Base-by-base conservation (phyloP, 1,140 invertebrate species). In the Polypedilum vanderplanki region DNA sequence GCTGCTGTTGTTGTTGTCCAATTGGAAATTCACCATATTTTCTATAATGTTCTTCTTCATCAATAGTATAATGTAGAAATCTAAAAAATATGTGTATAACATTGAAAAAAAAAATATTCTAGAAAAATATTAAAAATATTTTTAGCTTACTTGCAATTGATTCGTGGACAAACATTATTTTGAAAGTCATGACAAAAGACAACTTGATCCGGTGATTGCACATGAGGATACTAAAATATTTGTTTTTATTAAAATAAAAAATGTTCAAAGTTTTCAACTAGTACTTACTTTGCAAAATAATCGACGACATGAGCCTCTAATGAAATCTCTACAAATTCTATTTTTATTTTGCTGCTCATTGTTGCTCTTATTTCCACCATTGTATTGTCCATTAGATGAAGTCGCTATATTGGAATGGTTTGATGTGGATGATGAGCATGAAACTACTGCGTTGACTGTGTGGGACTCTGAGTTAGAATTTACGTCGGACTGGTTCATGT, bases 131-230 rank as follows among this genome's bases (percentile, higher is more conserved):
- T n/a, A 33, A 8, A 40, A 8, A 3, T 40, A 74, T 4, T 3
- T 46, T 41, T 41, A n/a, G 78, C 81, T 80, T 77, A 83, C 81
- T 82, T 83, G 78, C 86, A 87, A 70, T 87, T 87, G 0, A 85
- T 82, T 78, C 90, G 85, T 17, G 86, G 84, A 79, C 90, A 91
- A 75, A 87, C 85, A 12, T 87, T 88, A 81, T 94, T 94, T 81
- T 94, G 92, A 83, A 87, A 94, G 80, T 95, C 93, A 80, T 94
- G 92, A 80, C 93, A 95, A 80, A 95, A 94, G n/a, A 87, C 84
- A n/a, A 83, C 78, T 0, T 67, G 33, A 41, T 75, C 73, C 18
- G 64, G 64, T 33, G 41, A 74, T 15, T 18, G n/a, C n/a, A 74
- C 57, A 74, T 75, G 74, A 10, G 46, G 64, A 64, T 75, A 75